Conservation (phyloP, 2,113 vertebrate species). For the Eurypyga helias region DNA sequence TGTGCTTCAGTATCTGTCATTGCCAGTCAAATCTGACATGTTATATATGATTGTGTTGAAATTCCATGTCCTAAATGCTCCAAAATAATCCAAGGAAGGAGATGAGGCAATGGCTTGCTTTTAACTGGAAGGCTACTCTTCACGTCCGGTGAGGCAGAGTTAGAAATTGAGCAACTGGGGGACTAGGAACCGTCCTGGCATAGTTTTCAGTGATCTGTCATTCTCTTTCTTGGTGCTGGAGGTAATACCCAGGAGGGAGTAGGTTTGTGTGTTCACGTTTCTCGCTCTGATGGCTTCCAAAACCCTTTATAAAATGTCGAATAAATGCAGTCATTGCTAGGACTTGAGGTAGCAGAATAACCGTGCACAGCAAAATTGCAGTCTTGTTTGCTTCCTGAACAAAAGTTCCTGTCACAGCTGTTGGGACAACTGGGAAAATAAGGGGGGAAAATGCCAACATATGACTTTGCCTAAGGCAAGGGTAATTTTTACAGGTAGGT, state of each 20-base stretch:
- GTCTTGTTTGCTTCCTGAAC: neutral
- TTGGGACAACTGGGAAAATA: neutral
- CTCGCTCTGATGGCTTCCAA: neutral
- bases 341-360: neutral
- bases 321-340: neutral
- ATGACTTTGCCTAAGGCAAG: neutral
- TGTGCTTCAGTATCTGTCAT: slow-evolving; percentile 34
- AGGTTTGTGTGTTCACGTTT: neutral
- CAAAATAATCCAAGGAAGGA: slow-evolving; percentile 32
- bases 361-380: neutral
- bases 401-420: neutral
- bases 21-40: slow-evolving; percentile 54
- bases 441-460: neutral
- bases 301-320: neutral
- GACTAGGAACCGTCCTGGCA: neutral
- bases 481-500: neutral
- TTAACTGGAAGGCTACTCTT: neutral
- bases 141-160: neutral
- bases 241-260: neutral
- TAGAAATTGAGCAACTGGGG: neutral
- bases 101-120: neutral
- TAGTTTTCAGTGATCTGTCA: neutral
- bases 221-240: neutral
- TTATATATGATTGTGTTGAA: neutral
- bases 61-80: slow-evolving; percentile 32